Evolutionary conservation across 2,888 invertebrate genomes (phyloP).

Genomic region (Mythimna ferrago): DNA sequence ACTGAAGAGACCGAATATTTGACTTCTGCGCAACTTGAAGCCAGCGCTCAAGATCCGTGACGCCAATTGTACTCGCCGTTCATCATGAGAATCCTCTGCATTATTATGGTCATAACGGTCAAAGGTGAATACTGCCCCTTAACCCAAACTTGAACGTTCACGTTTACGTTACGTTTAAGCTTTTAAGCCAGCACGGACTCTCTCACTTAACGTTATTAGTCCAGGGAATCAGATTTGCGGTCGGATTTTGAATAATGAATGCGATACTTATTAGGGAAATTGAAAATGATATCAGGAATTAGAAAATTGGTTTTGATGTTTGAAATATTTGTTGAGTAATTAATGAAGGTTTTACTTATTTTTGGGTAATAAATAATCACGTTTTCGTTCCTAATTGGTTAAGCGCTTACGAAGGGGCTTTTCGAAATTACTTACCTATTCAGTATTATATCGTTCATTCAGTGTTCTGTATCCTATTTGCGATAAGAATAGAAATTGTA

Average conservation of each 20-base stretch:
- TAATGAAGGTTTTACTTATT: not conserved
- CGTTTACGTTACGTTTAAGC: conserved; percentile 37
- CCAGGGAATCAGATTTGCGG: conserved; percentile 36
- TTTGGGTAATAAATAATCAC: not conserved
- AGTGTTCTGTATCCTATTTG: too few relatives aligned
- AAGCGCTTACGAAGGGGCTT: not conserved
- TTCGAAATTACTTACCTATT: not conserved
- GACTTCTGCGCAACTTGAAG: too few relatives aligned
- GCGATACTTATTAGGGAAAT: conserved; percentile 21
- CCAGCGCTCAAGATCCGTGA: too few relatives aligned
- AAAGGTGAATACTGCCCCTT: not conserved
- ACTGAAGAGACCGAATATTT: too few relatives aligned
- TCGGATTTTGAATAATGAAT: conserved; percentile 49
- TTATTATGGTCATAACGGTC: not conserved
- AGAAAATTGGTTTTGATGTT: conserved; percentile 28
- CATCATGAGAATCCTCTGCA: too few relatives aligned
- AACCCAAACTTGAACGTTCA: conserved; percentile 25
- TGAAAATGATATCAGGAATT: conserved; percentile 21
- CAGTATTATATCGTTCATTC: too few relatives aligned
- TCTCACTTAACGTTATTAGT: conserved; percentile 46
- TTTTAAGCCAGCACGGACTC: conserved; percentile 39
- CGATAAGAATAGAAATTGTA: too few relatives aligned
- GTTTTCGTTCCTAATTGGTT: not conserved
- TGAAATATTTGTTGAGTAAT: conserved; percentile 16
- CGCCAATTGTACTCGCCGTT: too few relatives aligned